Evolutionary conservation across 2,888 invertebrate genomes (phyloP), one percentile per base, ranked within the genome.

Genomic region (Campopleginae sp.): DNA sequence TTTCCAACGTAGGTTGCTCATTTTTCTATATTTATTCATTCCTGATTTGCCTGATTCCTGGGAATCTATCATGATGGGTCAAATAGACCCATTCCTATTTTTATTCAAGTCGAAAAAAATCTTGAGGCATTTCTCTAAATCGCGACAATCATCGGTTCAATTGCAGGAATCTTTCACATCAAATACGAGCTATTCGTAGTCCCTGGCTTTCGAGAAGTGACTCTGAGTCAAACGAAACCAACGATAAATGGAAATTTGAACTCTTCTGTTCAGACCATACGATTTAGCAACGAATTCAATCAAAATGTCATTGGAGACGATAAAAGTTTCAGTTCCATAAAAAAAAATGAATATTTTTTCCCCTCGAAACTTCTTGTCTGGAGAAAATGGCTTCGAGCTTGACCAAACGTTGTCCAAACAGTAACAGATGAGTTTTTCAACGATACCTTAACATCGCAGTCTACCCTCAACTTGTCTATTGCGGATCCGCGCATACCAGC

Each of bases 381-480:
- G 38, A 71, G 46, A 71, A 70, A 61, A 54, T 42, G 61, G 61
- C 38, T 58, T 44, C 10, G 19, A 48, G 27, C 48, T 77, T 77
- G 80, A 80, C 85, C 76, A 77, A 38, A 44, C 44, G 19, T 12
- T 23, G 27, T 79, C 61, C 66, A 76, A 82, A 80, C 80, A 70
- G 72, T 77, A 74, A 83, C 54, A 23, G 68, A 83, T 77, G 83
- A 78, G 74, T 44, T 83, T 80, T 80, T 74, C 66, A 61, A 77
- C 85, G 71, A 80, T 76, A 76, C 6, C 68, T 38, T 48, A 38
- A 48, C 31, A 31, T 46, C 17, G 19, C 33, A 44, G 31, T 74
- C 19, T 38, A 58, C 33, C 61, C 51, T 38, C 23, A 54, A 23
- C 44, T 63, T 44, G 42, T 27, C 23, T 48, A 44, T 54, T 58